Conservation (phyloP, 2,113 vertebrate species). For the Acanthochromis polyacanthus region DNA sequence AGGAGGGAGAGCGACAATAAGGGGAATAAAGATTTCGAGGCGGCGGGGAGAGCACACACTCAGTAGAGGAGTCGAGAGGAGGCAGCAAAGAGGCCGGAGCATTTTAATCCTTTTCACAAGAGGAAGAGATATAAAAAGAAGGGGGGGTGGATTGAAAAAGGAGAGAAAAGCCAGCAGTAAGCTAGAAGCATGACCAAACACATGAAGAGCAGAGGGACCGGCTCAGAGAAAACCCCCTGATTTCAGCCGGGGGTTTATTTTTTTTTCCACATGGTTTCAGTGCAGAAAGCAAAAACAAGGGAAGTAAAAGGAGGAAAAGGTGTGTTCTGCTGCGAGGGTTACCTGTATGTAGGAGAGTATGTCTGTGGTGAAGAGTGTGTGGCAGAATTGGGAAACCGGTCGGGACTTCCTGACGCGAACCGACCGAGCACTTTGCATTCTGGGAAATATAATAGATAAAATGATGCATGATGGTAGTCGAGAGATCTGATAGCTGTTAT, state of each 20-base stretch:
- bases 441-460: slow-evolving; percentile 83
- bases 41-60: slow-evolving; percentile 54
- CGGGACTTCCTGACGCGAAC: slow-evolving; percentile 84
- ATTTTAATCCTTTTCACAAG: slow-evolving; percentile 71
- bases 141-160: slow-evolving; percentile 53
- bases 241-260: slow-evolving; percentile 19
- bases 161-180: slow-evolving; percentile 70
- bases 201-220: slow-evolving; percentile 45
- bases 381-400: slow-evolving; percentile 87
- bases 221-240: slow-evolving; percentile 18
- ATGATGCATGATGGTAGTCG: slow-evolving; percentile 45
- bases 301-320: not conserved
- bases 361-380: slow-evolving; percentile 91
- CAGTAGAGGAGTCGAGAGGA: slow-evolving; percentile 74
- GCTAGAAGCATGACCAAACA: slow-evolving; percentile 63
- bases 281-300: slow-evolving; percentile 34
- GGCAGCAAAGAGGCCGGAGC: slow-evolving; percentile 72
- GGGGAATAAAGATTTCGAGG: slow-evolving; percentile 65
- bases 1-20: slow-evolving; percentile 55
- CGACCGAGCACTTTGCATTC: slow-evolving; percentile 84
- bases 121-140: slow-evolving; percentile 58
- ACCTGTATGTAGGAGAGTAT: slow-evolving; percentile 90
- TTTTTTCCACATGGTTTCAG: slow-evolving; percentile 35
- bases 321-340: slow-evolving; percentile 61
- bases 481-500: not conserved